Conservation (phyloP, 2,888 invertebrate genomes). For the Caenorhabditis panamensis region DNA sequence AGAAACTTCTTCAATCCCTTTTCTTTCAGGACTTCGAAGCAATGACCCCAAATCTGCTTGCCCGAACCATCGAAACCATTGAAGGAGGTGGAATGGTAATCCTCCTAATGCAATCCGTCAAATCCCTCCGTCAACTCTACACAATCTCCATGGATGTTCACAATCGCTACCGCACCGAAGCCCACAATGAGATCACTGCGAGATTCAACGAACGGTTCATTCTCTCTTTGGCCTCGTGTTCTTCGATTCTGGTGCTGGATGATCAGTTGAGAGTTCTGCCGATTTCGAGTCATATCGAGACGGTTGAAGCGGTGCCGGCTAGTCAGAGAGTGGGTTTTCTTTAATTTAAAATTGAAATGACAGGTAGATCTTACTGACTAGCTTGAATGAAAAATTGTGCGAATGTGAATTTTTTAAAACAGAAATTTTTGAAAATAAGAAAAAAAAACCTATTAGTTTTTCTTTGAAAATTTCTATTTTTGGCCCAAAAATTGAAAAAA, state of each 20-base stretch:
- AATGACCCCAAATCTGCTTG: conserved; percentile 95
- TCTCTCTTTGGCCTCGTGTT: conserved; percentile 91
- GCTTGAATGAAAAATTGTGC: too few species aligned
- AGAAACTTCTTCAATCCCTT: too few species aligned
- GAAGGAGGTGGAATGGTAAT: conserved; percentile 94
- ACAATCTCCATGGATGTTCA: conserved; percentile 99
- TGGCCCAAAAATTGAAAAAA: background rate
- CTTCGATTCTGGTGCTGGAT: conserved; percentile 88
- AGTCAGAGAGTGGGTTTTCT: conserved; percentile 50
- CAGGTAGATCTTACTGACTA: too few species aligned
- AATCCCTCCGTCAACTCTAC: conserved; percentile 93
- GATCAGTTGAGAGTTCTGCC: conserved; percentile 94
- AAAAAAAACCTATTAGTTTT: too few species aligned
- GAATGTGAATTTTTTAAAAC: too few species aligned
- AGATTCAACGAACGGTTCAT: conserved; percentile 97
- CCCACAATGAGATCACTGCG: conserved; percentile 92
- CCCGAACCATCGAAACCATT: conserved; percentile 96
- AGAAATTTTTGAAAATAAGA: background rate
- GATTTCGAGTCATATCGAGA: conserved; percentile 91
- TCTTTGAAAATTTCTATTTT: background rate
- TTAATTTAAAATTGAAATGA: too few species aligned
- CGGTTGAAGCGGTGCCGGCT: conserved; percentile 84
- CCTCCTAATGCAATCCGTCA: conserved; percentile 89
- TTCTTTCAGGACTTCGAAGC: conserved; percentile 92
- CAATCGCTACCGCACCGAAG: conserved; percentile 93